Percentiles rank a stretch among this genome's conserved stretches.
phyloP scores from a whole-genome alignment of 2,888 invertebrate species.

The Chloroclysta siterata region DNA sequence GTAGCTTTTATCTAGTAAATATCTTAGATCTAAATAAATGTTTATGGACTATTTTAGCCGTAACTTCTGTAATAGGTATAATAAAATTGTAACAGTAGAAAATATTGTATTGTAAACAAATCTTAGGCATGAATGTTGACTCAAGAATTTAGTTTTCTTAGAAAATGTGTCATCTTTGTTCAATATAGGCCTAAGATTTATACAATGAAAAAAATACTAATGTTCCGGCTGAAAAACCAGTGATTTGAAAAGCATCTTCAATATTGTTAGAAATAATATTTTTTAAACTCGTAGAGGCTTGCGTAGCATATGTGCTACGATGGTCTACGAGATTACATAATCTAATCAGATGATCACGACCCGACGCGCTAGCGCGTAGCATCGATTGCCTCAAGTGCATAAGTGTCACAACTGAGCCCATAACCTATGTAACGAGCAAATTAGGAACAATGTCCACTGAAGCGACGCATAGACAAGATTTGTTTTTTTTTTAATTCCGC shows the following conservation, averaged over 20 bases:
- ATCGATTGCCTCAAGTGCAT: slow-evolving; percentile 16
- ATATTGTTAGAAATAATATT: background rate
- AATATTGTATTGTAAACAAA: too few relatives aligned
- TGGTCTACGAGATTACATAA: slow-evolving; percentile 18
- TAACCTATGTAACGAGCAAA: slow-evolving; percentile 10
- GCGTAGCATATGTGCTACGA: slow-evolving; percentile 28
- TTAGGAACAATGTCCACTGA: slow-evolving; percentile 13
- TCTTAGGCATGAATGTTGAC: too few relatives aligned
- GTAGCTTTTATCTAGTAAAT: slow-evolving; percentile 11
- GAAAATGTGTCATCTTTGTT: too few relatives aligned
- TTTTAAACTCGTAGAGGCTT: slow-evolving; percentile 7
- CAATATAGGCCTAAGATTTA: too few relatives aligned
- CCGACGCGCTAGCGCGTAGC: slow-evolving; percentile 25
- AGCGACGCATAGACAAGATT: background rate
- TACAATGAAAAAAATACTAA: too few relatives aligned
- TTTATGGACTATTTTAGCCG: background rate
- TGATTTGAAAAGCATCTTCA: background rate
- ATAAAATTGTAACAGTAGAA: too few relatives aligned
- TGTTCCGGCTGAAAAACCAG: too few relatives aligned
- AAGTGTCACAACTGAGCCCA: slow-evolving; percentile 26
- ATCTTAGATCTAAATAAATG: slow-evolving; percentile 3
- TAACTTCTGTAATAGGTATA: background rate
- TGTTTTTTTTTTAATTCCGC: too few relatives aligned
- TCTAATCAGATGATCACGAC: slow-evolving; percentile 26
- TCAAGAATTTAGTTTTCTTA: too few relatives aligned